phyloP scores from a whole-genome alignment of 2,888 invertebrate species.

The Iphiclides podalirius region DNA sequence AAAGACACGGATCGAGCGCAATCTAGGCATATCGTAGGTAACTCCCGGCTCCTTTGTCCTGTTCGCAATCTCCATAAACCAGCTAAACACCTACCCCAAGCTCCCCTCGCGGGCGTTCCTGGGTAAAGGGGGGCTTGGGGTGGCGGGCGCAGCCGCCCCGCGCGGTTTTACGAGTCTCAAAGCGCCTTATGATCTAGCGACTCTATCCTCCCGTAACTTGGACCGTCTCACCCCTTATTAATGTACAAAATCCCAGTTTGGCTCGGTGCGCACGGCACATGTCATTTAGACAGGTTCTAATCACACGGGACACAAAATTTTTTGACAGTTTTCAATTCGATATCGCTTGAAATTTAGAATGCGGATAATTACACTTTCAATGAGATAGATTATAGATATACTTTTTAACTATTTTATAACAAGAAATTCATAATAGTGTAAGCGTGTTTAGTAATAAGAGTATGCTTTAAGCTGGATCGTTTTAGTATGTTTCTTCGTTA shows the following conservation, averaged over 20 bases:
- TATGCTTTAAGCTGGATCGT: no score
- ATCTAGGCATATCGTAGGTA: conserved; percentile 62
- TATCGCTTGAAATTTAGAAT: no score
- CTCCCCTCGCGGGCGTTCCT: conserved; percentile 46
- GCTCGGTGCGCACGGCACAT: not conserved
- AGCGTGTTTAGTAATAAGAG: no score
- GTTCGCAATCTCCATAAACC: conserved; percentile 78
- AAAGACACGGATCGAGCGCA: no score
- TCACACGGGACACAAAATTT: no score
- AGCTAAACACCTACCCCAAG: conserved; percentile 75
- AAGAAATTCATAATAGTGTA: no score
- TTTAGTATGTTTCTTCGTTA: no score
- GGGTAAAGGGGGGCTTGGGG: conserved; percentile 29
- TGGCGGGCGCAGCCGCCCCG: conserved; percentile 25
- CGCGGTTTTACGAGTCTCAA: conserved; percentile 58
- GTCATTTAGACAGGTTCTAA: no score
- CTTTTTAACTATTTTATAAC: no score
- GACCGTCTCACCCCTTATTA: conserved; percentile 54
- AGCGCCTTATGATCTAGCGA: conserved; percentile 65
- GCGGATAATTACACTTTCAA: no score
- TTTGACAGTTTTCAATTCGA: no score
- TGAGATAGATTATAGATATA: no score
- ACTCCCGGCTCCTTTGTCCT: conserved; percentile 70
- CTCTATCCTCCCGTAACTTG: conserved; percentile 39
- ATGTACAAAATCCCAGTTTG: conserved; percentile 47